Conservation (phyloP, 2,113 vertebrate genomes). For the Glareola pratincola region DNA sequence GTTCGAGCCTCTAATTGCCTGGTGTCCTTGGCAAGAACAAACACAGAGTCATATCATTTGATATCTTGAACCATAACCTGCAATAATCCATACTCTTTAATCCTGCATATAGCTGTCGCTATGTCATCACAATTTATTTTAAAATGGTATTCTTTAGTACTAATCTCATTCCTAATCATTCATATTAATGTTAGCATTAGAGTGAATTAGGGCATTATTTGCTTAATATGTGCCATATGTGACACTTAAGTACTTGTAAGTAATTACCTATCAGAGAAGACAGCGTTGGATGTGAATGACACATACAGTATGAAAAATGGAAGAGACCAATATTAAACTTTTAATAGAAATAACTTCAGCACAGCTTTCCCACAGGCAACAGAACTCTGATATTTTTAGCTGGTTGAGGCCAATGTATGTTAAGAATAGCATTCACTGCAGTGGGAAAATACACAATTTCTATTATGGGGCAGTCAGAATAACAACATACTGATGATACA, state of each 20-base stretch:
- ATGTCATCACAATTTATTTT: slow-evolving; percentile 41
- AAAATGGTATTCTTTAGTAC: slow-evolving; percentile 10
- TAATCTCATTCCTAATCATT: slow-evolving; percentile 59
- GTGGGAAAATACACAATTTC: slow-evolving; percentile 72
- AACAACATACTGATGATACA: slow-evolving; percentile 54
- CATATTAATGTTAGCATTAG: slow-evolving; percentile 62
- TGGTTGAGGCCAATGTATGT: slow-evolving; percentile 51
- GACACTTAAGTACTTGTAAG: slow-evolving; percentile 37
- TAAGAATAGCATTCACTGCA: slow-evolving; percentile 73
- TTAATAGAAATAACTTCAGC: slow-evolving; percentile 54
- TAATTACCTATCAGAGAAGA: slow-evolving; percentile 13
- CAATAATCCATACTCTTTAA: slow-evolving; percentile 57
- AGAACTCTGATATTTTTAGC: slow-evolving; percentile 76
- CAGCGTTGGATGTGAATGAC: neutral
- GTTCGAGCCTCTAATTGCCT: neutral
- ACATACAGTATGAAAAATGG: slow-evolving; percentile 34
- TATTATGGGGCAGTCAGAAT: slow-evolving; percentile 60
- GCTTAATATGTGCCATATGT: slow-evolving; percentile 23
- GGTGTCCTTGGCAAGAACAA: slow-evolving; percentile 19
- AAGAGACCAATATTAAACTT: slow-evolving; percentile 30
- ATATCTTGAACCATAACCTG: slow-evolving; percentile 29
- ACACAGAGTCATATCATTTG: neutral
- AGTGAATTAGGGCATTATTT: slow-evolving; percentile 59
- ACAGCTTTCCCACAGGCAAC: slow-evolving; percentile 75
- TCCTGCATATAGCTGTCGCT: slow-evolving; percentile 16